Evolutionary conservation across 2,113 vertebrate species (phyloP).

Genomic region (Nipponia nippon): DNA sequence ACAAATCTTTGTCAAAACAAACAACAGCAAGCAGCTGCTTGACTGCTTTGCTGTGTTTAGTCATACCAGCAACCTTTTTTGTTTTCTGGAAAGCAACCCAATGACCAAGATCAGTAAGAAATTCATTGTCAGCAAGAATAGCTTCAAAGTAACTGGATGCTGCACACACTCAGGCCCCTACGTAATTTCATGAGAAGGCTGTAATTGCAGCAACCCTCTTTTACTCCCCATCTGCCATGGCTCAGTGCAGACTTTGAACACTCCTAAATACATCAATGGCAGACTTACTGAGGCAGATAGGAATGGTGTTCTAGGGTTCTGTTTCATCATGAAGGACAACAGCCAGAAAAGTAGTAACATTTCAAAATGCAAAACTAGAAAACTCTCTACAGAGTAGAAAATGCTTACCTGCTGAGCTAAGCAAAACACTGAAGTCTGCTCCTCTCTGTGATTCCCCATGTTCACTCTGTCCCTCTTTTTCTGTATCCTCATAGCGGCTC

Average conservation of each 20-base stretch:
- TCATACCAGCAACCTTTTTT: neutral
- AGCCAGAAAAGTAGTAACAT: neutral
- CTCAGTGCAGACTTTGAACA: neutral
- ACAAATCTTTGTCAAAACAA: neutral
- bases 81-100: neutral
- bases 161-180: neutral
- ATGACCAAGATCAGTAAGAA: neutral
- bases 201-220: neutral
- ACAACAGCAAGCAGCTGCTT: neutral
- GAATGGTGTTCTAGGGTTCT: neutral
- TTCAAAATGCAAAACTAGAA: neutral
- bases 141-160: neutral
- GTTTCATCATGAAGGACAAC: neutral
- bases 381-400: neutral
- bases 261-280: neutral
- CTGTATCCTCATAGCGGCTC: constrained; percentile 84
- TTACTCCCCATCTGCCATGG: neutral
- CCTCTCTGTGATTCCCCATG: constrained; percentile 81
- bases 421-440: constrained; percentile 85
- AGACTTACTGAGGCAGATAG: neutral
- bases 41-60: neutral
- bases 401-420: constrained; percentile 84
- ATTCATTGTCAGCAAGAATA: neutral
- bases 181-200: neutral
- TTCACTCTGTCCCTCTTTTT: constrained; percentile 72